A percentile compares a stretch with the other conserved stretches of the same genome.
These are phyloP conservation scores for Parnassius apollo DNA, from an alignment of 2,888 invertebrate species.

Conservation along the genomic window DNA sequence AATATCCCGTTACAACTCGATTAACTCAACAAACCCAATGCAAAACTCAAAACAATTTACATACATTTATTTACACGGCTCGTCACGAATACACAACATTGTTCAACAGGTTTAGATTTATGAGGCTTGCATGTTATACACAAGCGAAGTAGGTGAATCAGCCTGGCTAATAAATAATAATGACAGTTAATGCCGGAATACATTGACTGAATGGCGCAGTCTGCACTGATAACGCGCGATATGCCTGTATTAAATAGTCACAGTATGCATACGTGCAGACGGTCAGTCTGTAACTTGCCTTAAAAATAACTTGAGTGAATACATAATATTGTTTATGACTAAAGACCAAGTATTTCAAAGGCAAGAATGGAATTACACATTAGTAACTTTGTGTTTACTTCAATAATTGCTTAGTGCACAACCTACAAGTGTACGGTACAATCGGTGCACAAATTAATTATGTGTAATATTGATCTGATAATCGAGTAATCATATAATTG, in stretches of 20 bases:
- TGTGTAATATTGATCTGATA: too few relatives aligned
- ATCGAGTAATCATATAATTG: too few relatives aligned
- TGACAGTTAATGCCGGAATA: slow-evolving; percentile 13
- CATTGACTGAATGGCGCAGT: neutral
- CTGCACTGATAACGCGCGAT: neutral
- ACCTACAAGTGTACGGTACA: neutral
- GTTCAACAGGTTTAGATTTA: slow-evolving; percentile 5
- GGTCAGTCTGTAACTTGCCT: too few relatives aligned
- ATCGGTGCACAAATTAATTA: neutral
- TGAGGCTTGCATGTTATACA: slow-evolving; percentile 1
- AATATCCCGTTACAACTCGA: slow-evolving; percentile 10
- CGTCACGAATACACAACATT: slow-evolving; percentile 14
- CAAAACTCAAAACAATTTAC: slow-evolving; percentile 13
- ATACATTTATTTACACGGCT: slow-evolving; percentile 6
- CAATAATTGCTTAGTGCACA: neutral
- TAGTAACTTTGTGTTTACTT: too few relatives aligned
- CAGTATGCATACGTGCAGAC: too few relatives aligned
- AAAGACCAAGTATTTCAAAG: too few relatives aligned
- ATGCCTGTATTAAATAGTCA: neutral
- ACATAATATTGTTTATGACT: too few relatives aligned
- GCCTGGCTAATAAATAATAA: slow-evolving; percentile 13
- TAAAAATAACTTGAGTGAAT: too few relatives aligned
- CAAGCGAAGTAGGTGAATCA: slow-evolving; percentile 15
- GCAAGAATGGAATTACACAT: too few relatives aligned
- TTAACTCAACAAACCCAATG: slow-evolving; percentile 14